Percentiles rank a stretch among this genome's conserved stretches.
phyloP scores from a whole-genome alignment of 2,113 vertebrate genomes.

The Hystrix brachyura region DNA sequence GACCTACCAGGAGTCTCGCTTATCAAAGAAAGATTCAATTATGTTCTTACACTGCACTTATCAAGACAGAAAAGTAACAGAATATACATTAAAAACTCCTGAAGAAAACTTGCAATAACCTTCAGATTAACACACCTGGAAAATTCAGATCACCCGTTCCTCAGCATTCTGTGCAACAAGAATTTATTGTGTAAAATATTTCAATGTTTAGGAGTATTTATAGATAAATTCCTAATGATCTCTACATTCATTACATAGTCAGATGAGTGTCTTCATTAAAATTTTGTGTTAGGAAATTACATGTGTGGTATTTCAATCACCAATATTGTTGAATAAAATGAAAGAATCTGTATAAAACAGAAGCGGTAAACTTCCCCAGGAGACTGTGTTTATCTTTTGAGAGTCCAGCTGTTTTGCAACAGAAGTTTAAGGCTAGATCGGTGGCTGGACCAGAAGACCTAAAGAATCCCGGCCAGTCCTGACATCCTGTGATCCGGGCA shows the following conservation, averaged over 20 bases:
- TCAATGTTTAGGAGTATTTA: slow-evolving; percentile 16
- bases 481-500: neutral
- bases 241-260: slow-evolving; percentile 8
- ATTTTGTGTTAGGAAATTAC: slow-evolving; percentile 35
- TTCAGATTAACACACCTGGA: neutral
- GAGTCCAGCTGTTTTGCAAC: neutral
- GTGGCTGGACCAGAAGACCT: neutral
- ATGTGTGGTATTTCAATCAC: slow-evolving; percentile 3
- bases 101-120: slow-evolving; percentile 12
- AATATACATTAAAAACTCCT: neutral
- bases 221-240: neutral
- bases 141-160: neutral
- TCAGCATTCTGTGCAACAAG: neutral
- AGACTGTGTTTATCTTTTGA: neutral
- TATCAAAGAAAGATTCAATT: slow-evolving; percentile 74
- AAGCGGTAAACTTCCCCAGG: neutral
- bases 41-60: slow-evolving; percentile 37
- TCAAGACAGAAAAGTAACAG: slow-evolving; percentile 11
- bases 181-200: neutral
- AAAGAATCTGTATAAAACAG: neutral
- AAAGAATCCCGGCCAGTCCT: neutral
- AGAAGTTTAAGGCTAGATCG: neutral
- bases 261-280: slow-evolving; percentile 29
- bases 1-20: slow-evolving; percentile 54
- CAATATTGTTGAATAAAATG: neutral